Conservation (phyloP, 1,140 invertebrate genomes). For the Sitobion miscanthi region DNA sequence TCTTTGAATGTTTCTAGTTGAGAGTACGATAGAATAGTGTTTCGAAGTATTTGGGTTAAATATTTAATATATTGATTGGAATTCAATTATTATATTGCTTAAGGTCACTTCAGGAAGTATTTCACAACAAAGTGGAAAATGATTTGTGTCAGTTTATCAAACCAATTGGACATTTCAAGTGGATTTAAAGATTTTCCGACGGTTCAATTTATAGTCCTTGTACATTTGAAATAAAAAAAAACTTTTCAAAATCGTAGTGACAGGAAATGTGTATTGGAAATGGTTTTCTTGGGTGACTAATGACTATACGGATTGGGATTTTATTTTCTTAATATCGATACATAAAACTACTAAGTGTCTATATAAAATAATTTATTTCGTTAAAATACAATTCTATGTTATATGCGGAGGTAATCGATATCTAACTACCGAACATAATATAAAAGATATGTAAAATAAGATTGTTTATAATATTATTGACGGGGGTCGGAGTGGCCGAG, state of each 20-base stretch:
- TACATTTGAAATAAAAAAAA: not conserved
- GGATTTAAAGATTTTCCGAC: not conserved
- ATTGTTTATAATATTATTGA: too few relatives aligned
- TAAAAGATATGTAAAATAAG: too few relatives aligned
- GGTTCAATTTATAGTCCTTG: not conserved
- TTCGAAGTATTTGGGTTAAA: not conserved
- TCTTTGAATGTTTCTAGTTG: not conserved
- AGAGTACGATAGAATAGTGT: not conserved
- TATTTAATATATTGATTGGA: not conserved
- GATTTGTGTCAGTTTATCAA: not conserved
- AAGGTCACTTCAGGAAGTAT: not conserved
- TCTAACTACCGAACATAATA: not conserved
- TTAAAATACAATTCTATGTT: not conserved
- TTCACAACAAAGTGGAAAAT: not conserved
- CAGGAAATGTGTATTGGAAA: not conserved
- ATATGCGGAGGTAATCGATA: not conserved
- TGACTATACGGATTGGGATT: not conserved
- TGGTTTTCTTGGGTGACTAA: not conserved
- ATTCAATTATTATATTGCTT: not conserved
- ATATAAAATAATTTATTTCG: not conserved
- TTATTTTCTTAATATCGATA: not conserved
- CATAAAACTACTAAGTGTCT: not conserved
- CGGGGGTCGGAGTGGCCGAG: too few relatives aligned
- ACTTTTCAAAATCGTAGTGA: not conserved
- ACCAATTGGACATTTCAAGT: not conserved